Percentiles rank a stretch among this genome's conserved stretches.
Evolutionary conservation across 2,113 vertebrate species (phyloP).

Genomic region (Alethe diademata): DNA sequence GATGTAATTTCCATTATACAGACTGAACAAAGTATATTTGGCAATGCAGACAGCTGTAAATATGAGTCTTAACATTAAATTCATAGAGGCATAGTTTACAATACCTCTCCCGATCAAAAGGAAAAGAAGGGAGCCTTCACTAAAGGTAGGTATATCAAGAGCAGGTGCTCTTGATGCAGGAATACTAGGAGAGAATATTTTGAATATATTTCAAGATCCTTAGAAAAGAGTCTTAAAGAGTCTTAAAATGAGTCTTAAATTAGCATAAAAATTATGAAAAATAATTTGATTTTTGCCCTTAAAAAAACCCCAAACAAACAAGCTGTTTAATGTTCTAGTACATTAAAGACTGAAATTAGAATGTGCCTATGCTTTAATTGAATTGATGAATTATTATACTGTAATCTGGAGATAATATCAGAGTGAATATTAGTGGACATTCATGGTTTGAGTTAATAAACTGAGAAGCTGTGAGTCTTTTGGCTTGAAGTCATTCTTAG

Average conservation of each 20-base stretch:
- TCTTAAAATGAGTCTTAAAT: neutral
- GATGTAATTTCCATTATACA: neutral
- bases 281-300: neutral
- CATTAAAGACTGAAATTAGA: neutral
- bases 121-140: neutral
- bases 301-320: fast-evolving
- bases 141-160: neutral
- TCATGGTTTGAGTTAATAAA: neutral
- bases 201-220: neutral
- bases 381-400: neutral
- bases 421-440: neutral
- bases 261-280: neutral
- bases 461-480: neutral
- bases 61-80: neutral
- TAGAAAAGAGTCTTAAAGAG: neutral
- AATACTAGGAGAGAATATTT: neutral
- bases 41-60: neutral
- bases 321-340: neutral
- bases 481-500: neutral
- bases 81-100: neutral
- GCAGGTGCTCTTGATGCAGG: neutral
- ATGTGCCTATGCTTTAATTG: neutral
- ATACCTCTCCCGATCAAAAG: neutral
- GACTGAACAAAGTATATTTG: neutral
- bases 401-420: neutral